These are phyloP conservation scores for Brachionus rubens DNA, from an alignment of 1,140 invertebrate genomes.

Conservation along the genomic window DNA sequence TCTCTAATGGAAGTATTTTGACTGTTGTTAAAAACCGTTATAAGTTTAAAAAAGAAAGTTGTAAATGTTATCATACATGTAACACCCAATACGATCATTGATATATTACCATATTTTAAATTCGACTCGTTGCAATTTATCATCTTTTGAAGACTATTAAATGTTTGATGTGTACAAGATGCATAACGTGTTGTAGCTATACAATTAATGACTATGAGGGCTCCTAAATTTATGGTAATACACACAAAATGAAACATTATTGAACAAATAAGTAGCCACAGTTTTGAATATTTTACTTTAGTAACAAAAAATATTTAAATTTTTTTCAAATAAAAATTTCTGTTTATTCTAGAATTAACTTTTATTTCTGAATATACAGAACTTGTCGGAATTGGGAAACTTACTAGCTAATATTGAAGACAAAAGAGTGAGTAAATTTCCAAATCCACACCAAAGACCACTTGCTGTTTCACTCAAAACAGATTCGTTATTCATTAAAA, in stretches of 20 bases:
- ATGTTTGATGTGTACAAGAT: neutral
- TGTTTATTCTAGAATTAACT: neutral
- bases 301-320: too few species aligned
- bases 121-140: slow-evolving; percentile 4
- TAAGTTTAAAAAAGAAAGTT: slow-evolving; percentile 36
- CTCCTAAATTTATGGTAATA: slow-evolving; percentile 1
- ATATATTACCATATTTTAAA: slow-evolving; percentile 25
- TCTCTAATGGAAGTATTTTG: neutral
- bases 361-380: too few species aligned
- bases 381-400: too few species aligned
- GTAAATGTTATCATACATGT: slow-evolving; percentile 8
- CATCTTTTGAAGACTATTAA: neutral
- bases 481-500: slow-evolving; percentile 23
- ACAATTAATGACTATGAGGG: slow-evolving; percentile 14
- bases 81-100: slow-evolving; percentile 2
- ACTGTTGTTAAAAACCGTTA: slow-evolving; percentile 27
- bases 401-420: neutral
- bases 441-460: slow-evolving; percentile 22
- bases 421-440: neutral
- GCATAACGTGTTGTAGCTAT: slow-evolving; percentile 5
- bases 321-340: neutral
- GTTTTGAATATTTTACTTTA: slow-evolving; percentile 27
- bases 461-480: slow-evolving; percentile 2
- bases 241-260: slow-evolving; percentile 24
- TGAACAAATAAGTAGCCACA: neutral